Evolutionary conservation across 64 coral and sea anemone species (phyloP).

Genomic region (Dendronephthya gigantea): DNA sequence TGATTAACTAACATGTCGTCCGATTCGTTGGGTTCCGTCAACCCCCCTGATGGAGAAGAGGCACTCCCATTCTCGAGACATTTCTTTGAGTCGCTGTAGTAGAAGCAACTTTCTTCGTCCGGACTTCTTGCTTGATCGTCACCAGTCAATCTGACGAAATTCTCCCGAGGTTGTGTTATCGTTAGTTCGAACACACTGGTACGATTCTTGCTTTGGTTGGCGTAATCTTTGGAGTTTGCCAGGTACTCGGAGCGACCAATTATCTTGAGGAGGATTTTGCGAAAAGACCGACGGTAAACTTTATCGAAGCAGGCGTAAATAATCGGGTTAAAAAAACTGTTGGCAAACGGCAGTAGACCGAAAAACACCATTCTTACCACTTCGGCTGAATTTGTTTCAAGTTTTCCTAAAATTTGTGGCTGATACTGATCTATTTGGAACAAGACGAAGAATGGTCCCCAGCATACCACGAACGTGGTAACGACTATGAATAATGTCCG

Average conservation of each 20-base stretch:
- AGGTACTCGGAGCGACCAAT: background rate
- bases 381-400: background rate
- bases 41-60: background rate
- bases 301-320: slow-evolving; percentile 10
- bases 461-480: background rate
- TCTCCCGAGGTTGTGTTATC: background rate
- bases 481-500: slow-evolving; percentile 13
- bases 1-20: background rate
- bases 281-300: background rate
- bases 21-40: background rate
- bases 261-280: background rate
- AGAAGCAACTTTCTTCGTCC: background rate
- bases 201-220: too few relatives aligned
- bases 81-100: background rate
- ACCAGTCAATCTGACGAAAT: background rate
- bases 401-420: background rate
- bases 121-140: background rate
- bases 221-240: background rate
- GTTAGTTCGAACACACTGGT: background rate
- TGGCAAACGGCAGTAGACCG: background rate
- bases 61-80: background rate
- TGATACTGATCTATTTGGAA: background rate
- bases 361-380: background rate
- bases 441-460: background rate
- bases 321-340: slow-evolving; percentile 8